Percentiles rank a stretch among this genome's conserved stretches.
These are phyloP conservation scores for Cuculus canorus DNA, from an alignment of 2,797 vertebrate genomes.

Conservation along the genomic window DNA sequence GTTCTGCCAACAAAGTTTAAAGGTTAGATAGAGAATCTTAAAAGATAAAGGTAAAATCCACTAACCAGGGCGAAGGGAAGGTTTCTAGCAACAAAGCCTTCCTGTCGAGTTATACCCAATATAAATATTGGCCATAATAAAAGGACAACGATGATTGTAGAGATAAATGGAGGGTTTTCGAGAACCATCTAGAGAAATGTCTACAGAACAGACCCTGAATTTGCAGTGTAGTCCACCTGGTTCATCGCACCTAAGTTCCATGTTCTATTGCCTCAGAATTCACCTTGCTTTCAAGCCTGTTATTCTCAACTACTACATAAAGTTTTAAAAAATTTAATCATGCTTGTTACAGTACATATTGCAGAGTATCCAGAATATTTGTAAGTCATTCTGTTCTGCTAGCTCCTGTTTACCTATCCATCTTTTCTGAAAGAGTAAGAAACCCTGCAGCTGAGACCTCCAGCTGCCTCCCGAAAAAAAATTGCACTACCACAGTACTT, in stretches of 20 bases:
- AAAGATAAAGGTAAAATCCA: neutral
- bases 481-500: neutral
- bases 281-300: neutral
- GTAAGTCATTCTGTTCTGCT: neutral
- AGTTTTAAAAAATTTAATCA: neutral
- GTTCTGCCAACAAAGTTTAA: neutral
- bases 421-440: neutral
- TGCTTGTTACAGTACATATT: neutral
- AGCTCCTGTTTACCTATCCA: neutral
- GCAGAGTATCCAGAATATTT: neutral
- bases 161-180: neutral
- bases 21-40: neutral
- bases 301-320: neutral
- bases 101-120: neutral
- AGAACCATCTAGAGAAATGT: neutral
- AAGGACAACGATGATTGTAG: fast-evolving
- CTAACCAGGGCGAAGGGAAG: neutral
- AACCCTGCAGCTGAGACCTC: neutral
- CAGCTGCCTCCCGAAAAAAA: neutral
- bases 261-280: neutral
- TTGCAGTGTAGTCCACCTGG: neutral
- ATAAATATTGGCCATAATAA: neutral
- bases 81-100: neutral
- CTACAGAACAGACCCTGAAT: neutral
- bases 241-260: fast-evolving